Evolutionary conservation across 1,140 invertebrate genomes (phyloP).

Genomic region (Conopomorpha cramerella): DNA sequence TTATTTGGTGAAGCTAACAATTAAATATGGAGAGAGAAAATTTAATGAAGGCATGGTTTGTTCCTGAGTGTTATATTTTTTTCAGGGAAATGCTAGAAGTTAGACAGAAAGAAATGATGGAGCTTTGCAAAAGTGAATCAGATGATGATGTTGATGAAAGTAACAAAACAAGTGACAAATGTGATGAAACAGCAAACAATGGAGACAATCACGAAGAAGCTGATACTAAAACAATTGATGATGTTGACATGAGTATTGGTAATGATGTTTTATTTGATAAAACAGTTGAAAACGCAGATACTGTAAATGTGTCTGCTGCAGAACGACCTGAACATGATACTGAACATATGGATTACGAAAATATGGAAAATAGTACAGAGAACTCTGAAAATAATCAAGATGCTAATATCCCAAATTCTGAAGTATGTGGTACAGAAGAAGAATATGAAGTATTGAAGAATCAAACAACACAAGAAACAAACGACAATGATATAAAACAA

Average conservation of each 20-base stretch:
- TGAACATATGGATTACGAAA: conserved; percentile 10
- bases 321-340: conserved; percentile 28
- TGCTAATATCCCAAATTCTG: no score
- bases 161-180: conserved; percentile 1
- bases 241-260: conserved; percentile 3
- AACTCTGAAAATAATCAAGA: not conserved
- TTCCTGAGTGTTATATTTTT: no score
- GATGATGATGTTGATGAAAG: conserved; percentile 14
- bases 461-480: no score
- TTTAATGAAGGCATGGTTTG: no score
- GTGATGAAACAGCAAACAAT: conserved; percentile 4
- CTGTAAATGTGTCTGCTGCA: conserved; percentile 19
- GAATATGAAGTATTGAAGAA: no score
- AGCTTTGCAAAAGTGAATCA: conserved; percentile 64
- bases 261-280: conserved; percentile 4
- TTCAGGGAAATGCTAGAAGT: conserved; percentile 58
- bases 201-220: conserved; percentile 4
- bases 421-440: no score
- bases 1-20: no score
- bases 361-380: conserved; percentile 4
- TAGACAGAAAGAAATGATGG: conserved; percentile 63
- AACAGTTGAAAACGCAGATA: conserved; percentile 3
- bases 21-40: no score
- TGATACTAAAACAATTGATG: conserved; percentile 1
- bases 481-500: no score